phyloP scores from a whole-genome alignment of 35 echinoderm and acorn worm genomes.

The Anneissia japonica region DNA sequence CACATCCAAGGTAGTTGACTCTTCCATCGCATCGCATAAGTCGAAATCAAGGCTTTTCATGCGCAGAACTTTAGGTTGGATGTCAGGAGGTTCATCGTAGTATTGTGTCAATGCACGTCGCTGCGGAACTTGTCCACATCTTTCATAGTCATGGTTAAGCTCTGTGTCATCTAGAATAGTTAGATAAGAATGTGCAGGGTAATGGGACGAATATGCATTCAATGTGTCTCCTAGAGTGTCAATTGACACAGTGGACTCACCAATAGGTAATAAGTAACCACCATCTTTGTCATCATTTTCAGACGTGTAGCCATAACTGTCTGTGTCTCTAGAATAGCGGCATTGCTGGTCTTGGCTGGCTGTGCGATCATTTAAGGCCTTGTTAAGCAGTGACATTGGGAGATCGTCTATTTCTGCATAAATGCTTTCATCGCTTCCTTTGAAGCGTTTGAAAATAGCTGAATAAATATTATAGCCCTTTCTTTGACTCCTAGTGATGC shows the following conservation, averaged over 20 bases:
- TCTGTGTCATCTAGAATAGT: background rate
- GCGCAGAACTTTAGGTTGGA: background rate
- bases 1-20: no score
- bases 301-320: no score
- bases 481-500: background rate
- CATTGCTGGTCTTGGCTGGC: background rate
- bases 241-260: background rate
- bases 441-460: background rate
- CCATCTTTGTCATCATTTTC: no score
- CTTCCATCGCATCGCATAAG: background rate
- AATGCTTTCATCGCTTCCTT: background rate
- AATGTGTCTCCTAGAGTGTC: background rate
- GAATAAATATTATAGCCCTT: background rate
- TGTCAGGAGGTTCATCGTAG: background rate
- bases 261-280: background rate
- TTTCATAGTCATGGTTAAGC: background rate
- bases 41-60: background rate
- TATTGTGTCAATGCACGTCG: background rate
- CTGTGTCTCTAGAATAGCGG: no score
- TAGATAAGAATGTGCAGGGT: background rate
- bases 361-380: background rate
- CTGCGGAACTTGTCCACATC: background rate
- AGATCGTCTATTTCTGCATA: background rate
- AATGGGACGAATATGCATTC: background rate
- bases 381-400: background rate